A percentile compares a stretch with the other conserved stretches of the same genome.
phyloP scores from a whole-genome alignment of 2,888 invertebrate species.

The Pilophorus perplexus region DNA sequence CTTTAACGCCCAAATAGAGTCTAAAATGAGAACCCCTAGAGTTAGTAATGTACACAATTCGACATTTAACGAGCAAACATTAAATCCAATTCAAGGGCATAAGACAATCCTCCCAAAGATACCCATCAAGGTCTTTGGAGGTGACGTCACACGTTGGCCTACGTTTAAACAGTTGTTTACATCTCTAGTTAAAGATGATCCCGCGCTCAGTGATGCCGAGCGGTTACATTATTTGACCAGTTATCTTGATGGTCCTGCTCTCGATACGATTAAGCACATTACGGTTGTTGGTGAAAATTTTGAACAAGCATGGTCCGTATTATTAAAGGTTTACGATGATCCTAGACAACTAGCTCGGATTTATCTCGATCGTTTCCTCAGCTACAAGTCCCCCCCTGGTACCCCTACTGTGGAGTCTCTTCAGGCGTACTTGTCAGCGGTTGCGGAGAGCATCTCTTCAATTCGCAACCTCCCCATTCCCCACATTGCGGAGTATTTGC shows the following conservation, averaged over 20 bases:
- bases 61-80: background rate
- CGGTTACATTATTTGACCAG: slow-evolving; percentile 15
- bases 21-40: background rate
- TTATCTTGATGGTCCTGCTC: background rate
- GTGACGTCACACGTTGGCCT: slow-evolving; percentile 8
- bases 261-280: slow-evolving; percentile 10
- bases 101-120: slow-evolving; percentile 5
- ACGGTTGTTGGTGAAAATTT: slow-evolving; percentile 8
- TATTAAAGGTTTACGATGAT: background rate
- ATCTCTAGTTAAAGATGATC: slow-evolving; percentile 6
- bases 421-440: background rate
- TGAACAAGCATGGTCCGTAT: background rate
- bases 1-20: background rate
- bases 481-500: background rate
- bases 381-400: background rate
- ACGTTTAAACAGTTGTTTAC: slow-evolving; percentile 1
- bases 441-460: slow-evolving; percentile 6
- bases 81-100: too few relatives aligned
- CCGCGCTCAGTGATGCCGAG: background rate
- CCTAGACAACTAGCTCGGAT: slow-evolving; percentile 2
- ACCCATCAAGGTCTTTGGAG: background rate
- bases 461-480: background rate
- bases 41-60: background rate
- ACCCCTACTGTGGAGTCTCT: background rate
- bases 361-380: slow-evolving; percentile 2